phyloP scores from a whole-genome alignment of 2,797 vertebrate species.

The Fundulus diaphanus region DNA sequence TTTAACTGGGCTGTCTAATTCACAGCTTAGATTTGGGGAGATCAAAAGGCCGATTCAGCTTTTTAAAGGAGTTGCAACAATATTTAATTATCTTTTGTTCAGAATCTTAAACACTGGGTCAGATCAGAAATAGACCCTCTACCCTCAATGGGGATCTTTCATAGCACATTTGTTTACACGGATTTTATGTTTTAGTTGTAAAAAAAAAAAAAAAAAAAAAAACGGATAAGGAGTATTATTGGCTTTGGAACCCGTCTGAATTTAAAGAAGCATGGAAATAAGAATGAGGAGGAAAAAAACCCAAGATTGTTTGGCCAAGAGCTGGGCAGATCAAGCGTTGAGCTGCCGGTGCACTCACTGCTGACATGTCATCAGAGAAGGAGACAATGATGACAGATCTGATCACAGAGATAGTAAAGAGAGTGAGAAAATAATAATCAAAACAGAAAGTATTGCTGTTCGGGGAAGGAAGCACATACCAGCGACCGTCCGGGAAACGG shows the following conservation, averaged over 20 bases:
- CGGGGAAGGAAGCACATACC: conserved; percentile 55
- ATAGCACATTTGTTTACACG: neutral
- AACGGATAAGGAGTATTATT: neutral
- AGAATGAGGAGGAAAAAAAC: neutral
- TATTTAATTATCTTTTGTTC: neutral
- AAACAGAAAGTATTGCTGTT: conserved; percentile 29
- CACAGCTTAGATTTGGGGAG: neutral
- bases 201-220: neutral
- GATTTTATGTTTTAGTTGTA: too few species aligned
- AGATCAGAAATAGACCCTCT: too few species aligned
- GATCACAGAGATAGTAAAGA: neutral
- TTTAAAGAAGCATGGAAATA: neutral
- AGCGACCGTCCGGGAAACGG: conserved; percentile 48
- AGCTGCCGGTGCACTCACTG: neutral
- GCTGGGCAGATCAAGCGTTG: too few species aligned
- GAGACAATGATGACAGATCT: neutral
- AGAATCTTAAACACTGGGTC: too few species aligned
- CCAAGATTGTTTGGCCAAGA: neutral
- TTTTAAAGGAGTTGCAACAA: neutral
- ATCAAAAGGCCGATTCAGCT: neutral
- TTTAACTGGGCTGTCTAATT: neutral
- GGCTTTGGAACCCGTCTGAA: neutral
- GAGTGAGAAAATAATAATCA: neutral
- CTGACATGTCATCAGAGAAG: neutral
- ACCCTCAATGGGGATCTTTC: neutral